Base-by-base conservation (phyloP, 1,140 invertebrate genomes). In the Drosophila neocordata region DNA sequence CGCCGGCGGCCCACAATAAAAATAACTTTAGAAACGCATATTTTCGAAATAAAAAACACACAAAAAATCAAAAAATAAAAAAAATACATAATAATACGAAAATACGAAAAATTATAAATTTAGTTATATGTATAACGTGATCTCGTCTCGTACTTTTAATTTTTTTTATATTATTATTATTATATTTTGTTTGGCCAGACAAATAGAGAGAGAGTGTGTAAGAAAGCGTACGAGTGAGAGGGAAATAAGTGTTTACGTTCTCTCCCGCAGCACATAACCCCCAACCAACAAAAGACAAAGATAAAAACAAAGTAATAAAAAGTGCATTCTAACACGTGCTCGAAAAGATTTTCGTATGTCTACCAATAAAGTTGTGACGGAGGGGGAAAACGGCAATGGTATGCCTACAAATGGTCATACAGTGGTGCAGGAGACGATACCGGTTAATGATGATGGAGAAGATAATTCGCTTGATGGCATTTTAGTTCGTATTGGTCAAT, bases 401-500 rank as follows among this genome's bases (percentile, higher is more conserved):
- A 20, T 15, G 38, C 41, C 22, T 4, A 22, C 22, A 9, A 57
- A 51, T 15, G 70, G 74, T 0, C 57, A 77, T 35, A n/a, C 20
- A 22, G 73, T 37, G 22, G 3, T 58, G 24, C 69, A 68, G 60
- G 71, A 59, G 44, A 48, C 38, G 11, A 44, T 4, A 2, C 4
- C 44, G 37, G n/a, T n/a, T n/a, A 35, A 64, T 7, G 22, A 24
- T 6, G 65, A 31, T 7, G 59, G 44, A 31, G 69, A 83, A 34
- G 83, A 89, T 63, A 82, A 77, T 41, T 79, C 80, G 1, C 73
- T 91, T 38, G 90, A 91, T 61, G 77, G 68, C 13, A 91, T 91
- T 69, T 58, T 91, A 4, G 78, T 90, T 48, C 70, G 83, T 48
- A 91, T 91, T 38, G 90, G 90, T 1, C 87, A 91, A 65, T 94